Conservation (phyloP, 1,140 invertebrate genomes). For the Lithobius niger region DNA sequence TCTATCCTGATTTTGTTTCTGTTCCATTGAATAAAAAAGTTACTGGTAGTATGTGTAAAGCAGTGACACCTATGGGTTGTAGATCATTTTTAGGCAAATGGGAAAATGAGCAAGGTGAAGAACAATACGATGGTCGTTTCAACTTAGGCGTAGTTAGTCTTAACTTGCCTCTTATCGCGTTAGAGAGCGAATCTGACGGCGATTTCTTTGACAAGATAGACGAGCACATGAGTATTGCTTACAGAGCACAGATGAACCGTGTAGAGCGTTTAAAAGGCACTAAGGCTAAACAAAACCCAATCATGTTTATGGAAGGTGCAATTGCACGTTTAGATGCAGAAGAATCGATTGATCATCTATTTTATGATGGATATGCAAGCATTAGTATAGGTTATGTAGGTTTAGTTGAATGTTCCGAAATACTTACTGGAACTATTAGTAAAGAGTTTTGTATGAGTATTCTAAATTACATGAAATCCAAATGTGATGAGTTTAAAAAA, state of each 20-base stretch:
- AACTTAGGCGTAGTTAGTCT: not conserved
- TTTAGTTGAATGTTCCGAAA: too few species aligned
- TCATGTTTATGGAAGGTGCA: not conserved
- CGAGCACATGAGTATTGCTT: not conserved
- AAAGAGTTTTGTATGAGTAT: too few species aligned
- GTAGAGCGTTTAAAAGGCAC: not conserved
- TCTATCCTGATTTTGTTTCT: not conserved
- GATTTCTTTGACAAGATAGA: not conserved
- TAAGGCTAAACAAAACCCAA: not conserved
- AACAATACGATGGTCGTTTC: not conserved
- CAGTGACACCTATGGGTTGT: not conserved
- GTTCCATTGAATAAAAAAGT: not conserved
- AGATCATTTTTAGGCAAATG: not conserved
- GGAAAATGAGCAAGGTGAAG: not conserved
- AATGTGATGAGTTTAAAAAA: too few species aligned
- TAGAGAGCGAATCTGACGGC: not conserved
- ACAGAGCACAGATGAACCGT: not conserved
- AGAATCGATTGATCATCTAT: not conserved
- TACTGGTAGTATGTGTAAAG: not conserved
- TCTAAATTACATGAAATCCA: too few species aligned
- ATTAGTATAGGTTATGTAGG: not conserved
- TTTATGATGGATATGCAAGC: not conserved
- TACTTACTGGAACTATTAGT: too few species aligned
- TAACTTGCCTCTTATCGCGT: not conserved
- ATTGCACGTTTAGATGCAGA: not conserved